A percentile compares a stretch with the other conserved stretches of the same genome.
phyloP scores from a whole-genome alignment of 2,888 invertebrate species.

The Clepsis dumicolana region DNA sequence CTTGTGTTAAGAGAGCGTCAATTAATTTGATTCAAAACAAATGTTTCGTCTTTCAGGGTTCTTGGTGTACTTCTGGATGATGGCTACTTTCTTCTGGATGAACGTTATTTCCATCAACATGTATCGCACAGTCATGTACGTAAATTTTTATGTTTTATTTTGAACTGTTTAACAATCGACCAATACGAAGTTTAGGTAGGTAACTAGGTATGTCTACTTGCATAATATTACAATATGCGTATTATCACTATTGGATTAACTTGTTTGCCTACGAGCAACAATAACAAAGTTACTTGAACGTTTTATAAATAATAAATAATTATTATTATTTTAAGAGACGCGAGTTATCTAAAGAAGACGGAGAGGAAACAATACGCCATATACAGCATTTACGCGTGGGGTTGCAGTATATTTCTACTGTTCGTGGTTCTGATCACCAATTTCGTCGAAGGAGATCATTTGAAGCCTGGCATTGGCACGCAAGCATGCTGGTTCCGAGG shows the following conservation, averaged over 20 bases:
- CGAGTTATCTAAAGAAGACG: slow-evolving; percentile 71
- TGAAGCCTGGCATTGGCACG: slow-evolving; percentile 86
- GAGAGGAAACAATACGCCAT: slow-evolving; percentile 82
- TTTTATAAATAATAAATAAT: too few relatives aligned
- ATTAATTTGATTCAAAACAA: background rate
- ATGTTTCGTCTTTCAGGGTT: slow-evolving; percentile 73
- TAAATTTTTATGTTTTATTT: slow-evolving; percentile 47
- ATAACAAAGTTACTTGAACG: slow-evolving; percentile 1
- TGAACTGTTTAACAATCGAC: background rate
- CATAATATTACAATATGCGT: background rate
- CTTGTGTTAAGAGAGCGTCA: background rate
- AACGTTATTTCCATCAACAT: slow-evolving; percentile 89
- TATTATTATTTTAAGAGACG: slow-evolving; percentile 59
- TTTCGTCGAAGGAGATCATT: slow-evolving; percentile 80
- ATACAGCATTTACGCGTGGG: slow-evolving; percentile 88
- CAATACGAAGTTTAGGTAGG: background rate
- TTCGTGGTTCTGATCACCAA: slow-evolving; percentile 82
- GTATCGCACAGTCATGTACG: slow-evolving; percentile 89
- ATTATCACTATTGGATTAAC: background rate
- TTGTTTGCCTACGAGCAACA: background rate
- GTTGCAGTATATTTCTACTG: slow-evolving; percentile 83
- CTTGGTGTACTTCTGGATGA: slow-evolving; percentile 86
- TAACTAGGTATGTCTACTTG: background rate
- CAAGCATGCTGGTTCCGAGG: slow-evolving; percentile 88
- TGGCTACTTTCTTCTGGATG: slow-evolving; percentile 91